These are phyloP conservation scores for Ochropleura leucogaster DNA, from an alignment of 2,888 invertebrate genomes.

Conservation along the genomic window DNA sequence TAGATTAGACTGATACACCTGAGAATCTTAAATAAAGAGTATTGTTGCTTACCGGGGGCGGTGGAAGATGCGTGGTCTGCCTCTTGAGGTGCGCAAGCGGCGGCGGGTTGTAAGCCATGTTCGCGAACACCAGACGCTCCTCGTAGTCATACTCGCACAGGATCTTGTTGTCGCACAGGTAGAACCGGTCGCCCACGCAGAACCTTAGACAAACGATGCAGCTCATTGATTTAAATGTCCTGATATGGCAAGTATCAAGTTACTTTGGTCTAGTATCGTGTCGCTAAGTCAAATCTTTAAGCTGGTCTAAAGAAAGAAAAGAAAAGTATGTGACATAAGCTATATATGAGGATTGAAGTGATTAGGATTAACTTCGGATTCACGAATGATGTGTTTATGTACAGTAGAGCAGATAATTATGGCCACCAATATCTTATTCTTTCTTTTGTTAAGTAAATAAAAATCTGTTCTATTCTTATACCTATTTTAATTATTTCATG, in stretches of 20 bases:
- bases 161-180: constrained; percentile 99
- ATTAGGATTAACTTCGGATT: background rate
- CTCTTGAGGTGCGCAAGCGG: constrained; percentile 95
- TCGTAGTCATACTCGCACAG: constrained; percentile 99
- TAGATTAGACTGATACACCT: no score
- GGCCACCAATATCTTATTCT: background rate
- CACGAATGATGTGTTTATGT: background rate
- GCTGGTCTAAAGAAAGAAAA: no score
- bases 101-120: constrained; percentile 97
- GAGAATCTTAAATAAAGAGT: background rate
- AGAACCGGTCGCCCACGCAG: constrained; percentile 99
- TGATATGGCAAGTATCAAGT: constrained; percentile 60
- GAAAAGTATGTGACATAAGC: no score
- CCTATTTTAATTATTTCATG: background rate
- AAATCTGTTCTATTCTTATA: no score
- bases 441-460: no score
- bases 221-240: constrained; percentile 58
- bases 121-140: constrained; percentile 98
- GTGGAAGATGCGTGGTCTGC: constrained; percentile 91
- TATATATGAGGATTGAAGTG: background rate
- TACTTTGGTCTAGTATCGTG: constrained; percentile 36
- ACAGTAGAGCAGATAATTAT: background rate
- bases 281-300: constrained; percentile 21
- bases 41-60: constrained; percentile 89
- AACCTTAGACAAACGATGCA: constrained; percentile 92